Percentiles rank a stretch among this genome's conserved stretches.
Conservation (phyloP, 1,140 invertebrate species). For the Bombus soroeensis region DNA sequence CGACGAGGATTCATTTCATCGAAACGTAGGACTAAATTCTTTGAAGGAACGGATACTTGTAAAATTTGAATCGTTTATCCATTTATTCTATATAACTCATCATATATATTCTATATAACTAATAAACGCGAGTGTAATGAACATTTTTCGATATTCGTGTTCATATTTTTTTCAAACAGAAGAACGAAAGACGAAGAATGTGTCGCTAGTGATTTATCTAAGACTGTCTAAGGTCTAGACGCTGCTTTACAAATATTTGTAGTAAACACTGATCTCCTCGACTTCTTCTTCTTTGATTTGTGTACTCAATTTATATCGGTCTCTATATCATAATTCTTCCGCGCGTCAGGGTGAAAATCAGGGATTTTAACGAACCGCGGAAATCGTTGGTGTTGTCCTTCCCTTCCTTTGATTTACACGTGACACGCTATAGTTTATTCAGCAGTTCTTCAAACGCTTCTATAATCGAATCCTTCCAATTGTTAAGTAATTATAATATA, state of each 20-base stretch:
- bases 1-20: not conserved
- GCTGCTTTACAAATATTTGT: conserved; percentile 42
- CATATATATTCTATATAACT: not conserved
- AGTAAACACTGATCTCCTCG: conserved; percentile 36
- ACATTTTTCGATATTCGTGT: not conserved
- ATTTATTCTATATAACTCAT: too few species aligned
- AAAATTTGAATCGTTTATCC: not conserved
- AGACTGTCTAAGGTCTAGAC: not conserved
- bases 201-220: conserved; percentile 18
- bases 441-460: not conserved
- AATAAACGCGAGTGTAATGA: not conserved
- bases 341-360: not conserved
- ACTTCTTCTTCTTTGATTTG: conserved; percentile 35
- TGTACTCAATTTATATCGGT: conserved; percentile 36
- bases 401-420: too few species aligned
- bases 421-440: not conserved
- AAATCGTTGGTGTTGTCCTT: not conserved
- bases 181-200: conserved; percentile 5
- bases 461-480: not conserved
- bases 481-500: not conserved
- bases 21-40: too few species aligned
- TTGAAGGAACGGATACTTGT: not conserved
- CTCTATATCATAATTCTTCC: conserved; percentile 39
- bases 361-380: not conserved
- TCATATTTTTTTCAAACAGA: not conserved